Conservation (phyloP, 2,888 invertebrate species). For the Portevinia maculata region DNA sequence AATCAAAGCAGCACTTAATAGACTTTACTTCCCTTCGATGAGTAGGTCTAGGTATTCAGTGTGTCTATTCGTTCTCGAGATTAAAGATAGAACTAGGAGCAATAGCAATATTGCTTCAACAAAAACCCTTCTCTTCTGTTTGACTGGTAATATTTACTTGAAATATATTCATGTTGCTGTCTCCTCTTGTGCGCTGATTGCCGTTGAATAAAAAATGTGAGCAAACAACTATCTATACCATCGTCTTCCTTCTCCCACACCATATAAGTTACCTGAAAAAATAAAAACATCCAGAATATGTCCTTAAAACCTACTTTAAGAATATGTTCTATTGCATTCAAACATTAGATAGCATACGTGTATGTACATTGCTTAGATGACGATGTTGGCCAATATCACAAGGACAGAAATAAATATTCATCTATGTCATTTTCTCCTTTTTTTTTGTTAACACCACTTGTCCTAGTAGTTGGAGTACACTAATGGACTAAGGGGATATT, state of each 20-base stretch:
- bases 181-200: slow-evolving; percentile 27
- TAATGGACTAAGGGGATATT: slow-evolving; percentile 68
- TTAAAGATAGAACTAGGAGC: slow-evolving; percentile 24
- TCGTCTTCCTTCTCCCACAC: slow-evolving; percentile 41
- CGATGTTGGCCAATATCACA: slow-evolving; percentile 71
- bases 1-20: slow-evolving; percentile 36
- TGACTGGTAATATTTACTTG: slow-evolving; percentile 39
- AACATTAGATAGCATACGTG: slow-evolving; percentile 51
- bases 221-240: slow-evolving; percentile 49
- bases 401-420: slow-evolving; percentile 48
- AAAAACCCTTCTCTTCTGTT: slow-evolving; percentile 35
- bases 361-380: slow-evolving; percentile 21
- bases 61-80: slow-evolving; percentile 24
- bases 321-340: slow-evolving; percentile 66
- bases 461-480: slow-evolving; percentile 43
- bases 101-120: slow-evolving; percentile 13
- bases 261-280: slow-evolving; percentile 9
- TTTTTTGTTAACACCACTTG: slow-evolving; percentile 37
- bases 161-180: background rate
- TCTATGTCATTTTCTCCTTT: slow-evolving; percentile 5
- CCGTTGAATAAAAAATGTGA: slow-evolving; percentile 47
- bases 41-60: slow-evolving; percentile 5
- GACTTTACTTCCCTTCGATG: slow-evolving; percentile 38
- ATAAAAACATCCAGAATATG: slow-evolving; percentile 46
- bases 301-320: slow-evolving; percentile 71